Conservation (phyloP, 2,113 vertebrate genomes). For the Odontesthes bonariensis region DNA sequence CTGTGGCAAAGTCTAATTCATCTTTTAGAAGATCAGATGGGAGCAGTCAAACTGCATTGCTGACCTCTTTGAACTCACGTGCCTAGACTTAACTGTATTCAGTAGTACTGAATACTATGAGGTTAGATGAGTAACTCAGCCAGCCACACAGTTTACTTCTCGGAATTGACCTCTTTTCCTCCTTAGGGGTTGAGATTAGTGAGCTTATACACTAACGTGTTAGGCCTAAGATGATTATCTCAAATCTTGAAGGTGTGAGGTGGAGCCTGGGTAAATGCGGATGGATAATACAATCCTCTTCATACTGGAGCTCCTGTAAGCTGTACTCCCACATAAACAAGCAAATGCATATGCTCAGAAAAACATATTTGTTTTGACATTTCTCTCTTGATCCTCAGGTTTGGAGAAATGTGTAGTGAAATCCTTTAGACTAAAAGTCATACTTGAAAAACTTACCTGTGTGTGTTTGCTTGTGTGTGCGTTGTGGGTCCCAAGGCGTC, state of each 20-base stretch:
- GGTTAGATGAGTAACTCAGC: conserved; percentile 10
- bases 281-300: conserved; percentile 56
- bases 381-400: conserved; percentile 51
- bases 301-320: conserved; percentile 64
- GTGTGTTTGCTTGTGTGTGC: conserved; percentile 31
- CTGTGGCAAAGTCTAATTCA: conserved; percentile 33
- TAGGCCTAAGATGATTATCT: conserved; percentile 76
- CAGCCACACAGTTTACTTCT: conserved; percentile 34
- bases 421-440: conserved; percentile 60
- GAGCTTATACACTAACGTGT: conserved; percentile 66
- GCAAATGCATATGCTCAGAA: conserved; percentile 29
- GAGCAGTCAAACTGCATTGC: conserved; percentile 1
- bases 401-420: conserved; percentile 49
- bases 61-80: conserved; percentile 13
- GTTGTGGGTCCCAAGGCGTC: conserved; percentile 71
- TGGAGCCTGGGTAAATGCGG: conserved; percentile 64
- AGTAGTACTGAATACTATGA: conserved; percentile 2
- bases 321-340: conserved; percentile 56
- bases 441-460: conserved; percentile 51
- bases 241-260: conserved; percentile 73
- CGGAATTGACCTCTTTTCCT: conserved; percentile 62
- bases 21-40: conserved; percentile 26
- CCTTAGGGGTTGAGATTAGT: conserved; percentile 66
- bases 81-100: neutral
- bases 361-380: conserved; percentile 53